Base-by-base conservation (phyloP, 2,113 vertebrate genomes). In the Misgurnus anguillicaudatus region DNA sequence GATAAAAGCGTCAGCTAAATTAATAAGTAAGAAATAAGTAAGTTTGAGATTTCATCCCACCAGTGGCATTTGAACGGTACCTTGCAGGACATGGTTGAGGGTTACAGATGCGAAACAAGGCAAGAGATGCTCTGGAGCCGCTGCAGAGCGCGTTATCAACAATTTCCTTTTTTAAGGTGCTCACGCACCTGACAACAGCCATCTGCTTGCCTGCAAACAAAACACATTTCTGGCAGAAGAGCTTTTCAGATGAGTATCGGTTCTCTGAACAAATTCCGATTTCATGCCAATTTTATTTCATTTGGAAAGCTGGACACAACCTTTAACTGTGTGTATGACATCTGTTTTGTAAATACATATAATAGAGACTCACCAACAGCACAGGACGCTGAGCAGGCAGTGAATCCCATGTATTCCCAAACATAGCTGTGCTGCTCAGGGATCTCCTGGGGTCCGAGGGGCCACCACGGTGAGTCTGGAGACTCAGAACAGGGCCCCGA, bases 331-430 rank as follows among this genome's bases (percentile, higher is more conserved):
- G 8, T 36, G 36, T 9, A 55, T 71, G 6, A 71, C 55, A 71
- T 16, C 31, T 71, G n/a, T 71, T 6, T 48, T 19, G 5, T 24
- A 58, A 72, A 72, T 39, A 57, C 36, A 58, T 72, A 38, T 16
- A 4, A 9, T 47, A 41, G 38, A 78, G 13, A 31, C 87, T 90
- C 85, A 91, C 91, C 97, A 89, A 93, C 92, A 79, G 92, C 87
- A 39, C 96, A 98, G 0, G 94, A 93, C 7, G 92, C 94, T 0
- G 96, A 95, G 85, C 97, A 98, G 0, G 92, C 80, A 2, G 93
- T 92, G 77, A 97, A 97, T 0, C 94, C 94, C 14, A 92, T 88
- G 1, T 97, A 94, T 79, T 96, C 94, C 97, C 97, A 98, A 87
- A 92, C 91, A 0, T 94, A 94, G 41, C 87, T 80, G 21, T 76